Percentiles rank a stretch among this genome's conserved stretches.
These are phyloP conservation scores for Gymnoscelis rufifasciata DNA, from an alignment of 2,888 invertebrate genomes.

Conservation along the genomic window DNA sequence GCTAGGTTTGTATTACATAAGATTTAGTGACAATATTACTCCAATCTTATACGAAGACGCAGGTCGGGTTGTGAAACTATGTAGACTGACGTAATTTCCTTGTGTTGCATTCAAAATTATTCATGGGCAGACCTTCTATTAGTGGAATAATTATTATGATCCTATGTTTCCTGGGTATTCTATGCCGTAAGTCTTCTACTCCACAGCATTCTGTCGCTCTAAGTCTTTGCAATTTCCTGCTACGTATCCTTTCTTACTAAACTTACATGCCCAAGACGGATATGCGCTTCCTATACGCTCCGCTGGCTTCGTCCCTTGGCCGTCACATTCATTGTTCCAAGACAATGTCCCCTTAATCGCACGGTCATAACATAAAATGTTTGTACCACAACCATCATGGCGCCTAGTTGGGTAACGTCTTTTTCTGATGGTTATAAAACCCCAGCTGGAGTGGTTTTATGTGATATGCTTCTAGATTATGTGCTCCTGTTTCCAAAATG, in stretches of 20 bases:
- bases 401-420: conserved; percentile 28
- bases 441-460: conserved; percentile 13
- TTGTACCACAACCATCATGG: conserved; percentile 27
- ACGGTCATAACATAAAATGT: conserved; percentile 33
- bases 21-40: not conserved
- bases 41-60: conserved; percentile 1
- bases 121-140: not conserved
- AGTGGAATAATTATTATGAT: too few relatives aligned
- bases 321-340: conserved; percentile 48
- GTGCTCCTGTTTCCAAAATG: conserved; percentile 5
- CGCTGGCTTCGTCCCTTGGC: conserved; percentile 45
- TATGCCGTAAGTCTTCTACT: too few relatives aligned
- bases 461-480: conserved; percentile 10
- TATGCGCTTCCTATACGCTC: conserved; percentile 59
- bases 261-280: conserved; percentile 45
- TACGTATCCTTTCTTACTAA: conserved; percentile 33
- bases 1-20: not conserved
- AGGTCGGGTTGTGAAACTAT: conserved; percentile 14
- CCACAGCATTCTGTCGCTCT: not conserved
- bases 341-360: conserved; percentile 41
- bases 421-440: conserved; percentile 21
- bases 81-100: conserved; percentile 10
- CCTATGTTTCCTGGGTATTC: too few relatives aligned
- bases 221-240: conserved; percentile 32
- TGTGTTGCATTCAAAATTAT: conserved; percentile 4